Evolutionary conservation across 2,113 vertebrate genomes (phyloP).

Genomic region (Phocoena sinus): DNA sequence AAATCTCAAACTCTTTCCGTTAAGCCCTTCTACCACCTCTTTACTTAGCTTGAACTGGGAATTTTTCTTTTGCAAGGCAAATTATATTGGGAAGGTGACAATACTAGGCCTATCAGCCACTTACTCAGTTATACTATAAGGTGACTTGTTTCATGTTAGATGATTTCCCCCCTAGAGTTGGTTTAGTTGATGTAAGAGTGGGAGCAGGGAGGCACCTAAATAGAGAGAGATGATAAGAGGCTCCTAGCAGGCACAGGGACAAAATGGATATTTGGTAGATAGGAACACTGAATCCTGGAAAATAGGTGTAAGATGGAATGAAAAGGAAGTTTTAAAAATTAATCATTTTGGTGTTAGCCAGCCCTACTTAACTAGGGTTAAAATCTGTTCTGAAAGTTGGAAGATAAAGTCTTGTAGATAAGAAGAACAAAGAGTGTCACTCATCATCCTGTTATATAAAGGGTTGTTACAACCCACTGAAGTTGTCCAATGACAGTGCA

Average conservation of each 20-base stretch:
- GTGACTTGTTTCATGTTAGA: neutral
- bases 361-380: neutral
- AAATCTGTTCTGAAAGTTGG: neutral
- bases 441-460: neutral
- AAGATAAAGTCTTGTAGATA: neutral
- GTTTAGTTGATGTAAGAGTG: neutral
- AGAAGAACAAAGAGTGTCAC: neutral
- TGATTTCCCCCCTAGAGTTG: neutral
- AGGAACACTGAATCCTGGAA: neutral
- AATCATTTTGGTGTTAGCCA: neutral
- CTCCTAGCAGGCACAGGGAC: neutral
- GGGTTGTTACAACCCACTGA: neutral
- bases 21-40: neutral
- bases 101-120: neutral
- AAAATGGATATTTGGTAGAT: no score
- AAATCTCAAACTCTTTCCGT: neutral
- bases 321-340: neutral
- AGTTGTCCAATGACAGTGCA: neutral
- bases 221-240: neutral
- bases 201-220: rapidly evolving
- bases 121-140: neutral
- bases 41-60: neutral
- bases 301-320: neutral
- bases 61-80: neutral
- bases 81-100: neutral